These are phyloP conservation scores for Argyra leucocephala DNA, from an alignment of 2,888 invertebrate species.

Conservation along the genomic window DNA sequence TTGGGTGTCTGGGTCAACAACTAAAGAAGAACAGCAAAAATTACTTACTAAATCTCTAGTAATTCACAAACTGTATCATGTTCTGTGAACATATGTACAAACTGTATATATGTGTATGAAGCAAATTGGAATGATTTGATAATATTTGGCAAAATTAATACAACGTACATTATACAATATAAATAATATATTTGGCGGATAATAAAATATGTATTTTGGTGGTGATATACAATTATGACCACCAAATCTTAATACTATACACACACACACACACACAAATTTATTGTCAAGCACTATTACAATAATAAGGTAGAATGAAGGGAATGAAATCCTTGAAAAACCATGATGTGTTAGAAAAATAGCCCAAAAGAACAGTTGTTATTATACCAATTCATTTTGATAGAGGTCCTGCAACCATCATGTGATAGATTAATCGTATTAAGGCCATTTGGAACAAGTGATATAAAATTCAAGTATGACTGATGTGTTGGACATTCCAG, in stretches of 20 bases:
- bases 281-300: constrained; percentile 76
- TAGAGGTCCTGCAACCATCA: constrained; percentile 79
- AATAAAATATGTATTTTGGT: constrained; percentile 91
- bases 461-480: constrained; percentile 99
- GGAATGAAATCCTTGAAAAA: constrained; percentile 55
- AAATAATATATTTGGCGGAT: constrained; percentile 90
- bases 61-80: constrained; percentile 80
- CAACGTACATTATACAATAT: constrained; percentile 92
- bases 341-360: constrained; percentile 59
- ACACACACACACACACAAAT: constrained; percentile 91
- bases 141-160: constrained; percentile 81
- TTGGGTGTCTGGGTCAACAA: constrained; percentile 71
- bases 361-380: constrained; percentile 93
- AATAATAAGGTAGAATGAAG: constrained; percentile 77
- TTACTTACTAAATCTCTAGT: constrained; percentile 65
- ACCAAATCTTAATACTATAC: constrained; percentile 87
- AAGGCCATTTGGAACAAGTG: constrained; percentile 89
- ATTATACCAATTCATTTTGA: constrained; percentile 95
- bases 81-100: constrained; percentile 23
- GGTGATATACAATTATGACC: constrained; percentile 73
- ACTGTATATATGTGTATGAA: constrained; percentile 38
- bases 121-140: constrained; percentile 80
- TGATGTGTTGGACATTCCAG: constrained; percentile 87
- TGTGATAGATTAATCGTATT: constrained; percentile 92
- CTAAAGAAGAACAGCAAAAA: constrained; percentile 60